Percentiles rank a stretch among this genome's conserved stretches.
Evolutionary conservation across 2,797 vertebrate genomes (phyloP).

Genomic region (Spea hammondii): DNA sequence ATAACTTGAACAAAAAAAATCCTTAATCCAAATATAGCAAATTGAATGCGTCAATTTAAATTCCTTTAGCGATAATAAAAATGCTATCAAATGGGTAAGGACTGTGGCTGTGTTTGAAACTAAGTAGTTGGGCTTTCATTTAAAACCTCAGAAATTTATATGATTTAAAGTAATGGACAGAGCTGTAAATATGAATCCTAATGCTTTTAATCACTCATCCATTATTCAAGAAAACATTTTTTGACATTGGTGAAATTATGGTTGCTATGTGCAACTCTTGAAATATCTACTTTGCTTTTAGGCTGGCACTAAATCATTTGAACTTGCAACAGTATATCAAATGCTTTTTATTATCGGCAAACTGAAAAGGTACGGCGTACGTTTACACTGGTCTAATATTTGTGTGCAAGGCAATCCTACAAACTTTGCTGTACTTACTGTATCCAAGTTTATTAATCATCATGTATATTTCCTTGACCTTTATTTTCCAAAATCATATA

Average conservation of each 20-base stretch:
- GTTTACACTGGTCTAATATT: neutral
- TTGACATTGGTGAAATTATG: neutral
- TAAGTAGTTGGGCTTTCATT: neutral
- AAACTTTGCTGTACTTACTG: too few species aligned
- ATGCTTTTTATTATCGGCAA: neutral
- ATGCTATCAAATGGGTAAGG: neutral
- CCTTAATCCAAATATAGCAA: neutral
- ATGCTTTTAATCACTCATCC: neutral
- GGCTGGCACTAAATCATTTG: neutral
- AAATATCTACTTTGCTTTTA: constrained; percentile 9
- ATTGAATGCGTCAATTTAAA: neutral
- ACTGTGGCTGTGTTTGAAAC: neutral
- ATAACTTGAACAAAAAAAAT: neutral
- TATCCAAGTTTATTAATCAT: too few species aligned
- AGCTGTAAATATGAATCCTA: neutral
- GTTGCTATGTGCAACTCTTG: neutral
- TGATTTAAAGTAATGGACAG: neutral
- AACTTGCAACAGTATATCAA: constrained; percentile 10
- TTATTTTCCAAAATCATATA: too few species aligned
- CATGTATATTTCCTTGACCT: too few species aligned
- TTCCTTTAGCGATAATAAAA: neutral
- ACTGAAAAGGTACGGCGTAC: neutral
- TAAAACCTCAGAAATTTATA: neutral
- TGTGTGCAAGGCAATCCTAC: too few species aligned
- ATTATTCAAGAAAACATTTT: neutral